These are phyloP conservation scores for Drosophila virilis DNA, from an alignment of 1,140 invertebrate genomes.

Conservation along the genomic window DNA sequence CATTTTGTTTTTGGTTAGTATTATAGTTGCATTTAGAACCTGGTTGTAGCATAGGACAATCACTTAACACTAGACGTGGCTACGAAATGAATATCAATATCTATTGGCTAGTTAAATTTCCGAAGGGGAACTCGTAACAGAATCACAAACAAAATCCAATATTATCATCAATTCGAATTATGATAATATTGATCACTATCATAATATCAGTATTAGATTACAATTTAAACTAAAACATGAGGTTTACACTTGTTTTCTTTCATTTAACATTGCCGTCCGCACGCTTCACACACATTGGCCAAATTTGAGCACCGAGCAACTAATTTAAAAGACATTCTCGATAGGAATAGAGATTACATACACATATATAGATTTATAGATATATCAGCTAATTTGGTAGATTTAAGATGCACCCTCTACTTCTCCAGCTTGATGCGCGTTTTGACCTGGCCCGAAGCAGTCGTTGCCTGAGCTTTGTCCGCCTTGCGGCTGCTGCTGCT, in stretches of 20 bases:
- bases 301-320: constrained; percentile 50
- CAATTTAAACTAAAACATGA: constrained; percentile 78
- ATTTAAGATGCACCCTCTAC: constrained; percentile 33
- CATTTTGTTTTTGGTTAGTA: constrained; percentile 30
- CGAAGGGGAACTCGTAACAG: constrained; percentile 47
- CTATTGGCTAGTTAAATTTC: constrained; percentile 34
- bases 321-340: constrained; percentile 32
- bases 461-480: constrained; percentile 54
- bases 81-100: constrained; percentile 52
- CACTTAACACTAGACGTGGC: constrained; percentile 63
- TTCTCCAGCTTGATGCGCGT: constrained; percentile 75
- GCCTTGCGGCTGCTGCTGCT: constrained; percentile 85
- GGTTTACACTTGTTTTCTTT: constrained; percentile 42
- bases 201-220: constrained; percentile 63
- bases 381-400: constrained; percentile 26
- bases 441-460: constrained; percentile 54
- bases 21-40: constrained; percentile 23
- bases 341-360: constrained; percentile 26
- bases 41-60: constrained; percentile 23
- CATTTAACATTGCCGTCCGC: constrained; percentile 15
- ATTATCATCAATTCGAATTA: constrained; percentile 22
- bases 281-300: constrained; percentile 23
- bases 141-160: constrained; percentile 75
- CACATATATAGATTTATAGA: constrained; percentile 19
- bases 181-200: constrained; percentile 39